Base-by-base conservation (phyloP, 1,140 invertebrate genomes). In the Caenorhabditis inopinata region DNA sequence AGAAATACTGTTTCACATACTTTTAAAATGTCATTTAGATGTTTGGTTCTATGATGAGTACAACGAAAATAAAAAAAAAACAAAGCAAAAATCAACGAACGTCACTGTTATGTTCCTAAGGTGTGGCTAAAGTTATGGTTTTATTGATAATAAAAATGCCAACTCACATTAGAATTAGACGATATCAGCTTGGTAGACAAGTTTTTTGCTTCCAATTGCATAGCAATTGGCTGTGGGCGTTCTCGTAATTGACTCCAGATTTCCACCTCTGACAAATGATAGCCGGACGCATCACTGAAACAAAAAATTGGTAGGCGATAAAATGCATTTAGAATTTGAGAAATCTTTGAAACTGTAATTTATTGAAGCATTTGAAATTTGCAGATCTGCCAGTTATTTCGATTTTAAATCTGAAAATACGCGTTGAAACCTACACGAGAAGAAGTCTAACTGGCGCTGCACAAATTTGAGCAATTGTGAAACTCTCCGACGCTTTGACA, bases 171-270 rank as follows among this genome's bases (percentile, higher is more conserved):
- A 35, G 42, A 47, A 35, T 81, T 76, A 16, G 18, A 27, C 16
- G 51, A 25, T 29, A 46, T 16, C 62, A 38, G 6, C 25, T 47
- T 83, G 38, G 75, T 86, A 47, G 73, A 77, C 51, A 85, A 75
- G 77, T 85, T 86, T 35, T 83, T 85, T 23, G 85, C 82, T 32
- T 73, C 76, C 76, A 86, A 85, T 77, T 86, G 85, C 12, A 86
- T 53, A 11, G 87, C 48, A 38, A 86, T 76, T 35, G 85, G 79
- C 47, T 87, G 86, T 16, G 86, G 76, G 32, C 83, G 82, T 9
- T 84, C 51, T 21, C 86, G 74, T 21, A 87, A 38, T 12, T 79
- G 79, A 51, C 86, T 82, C 23, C 85, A 87, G 47, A 86, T 85
- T 21, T 73, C n/a, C 11, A 85, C 83, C 23, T 82, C 82, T 7